These are phyloP conservation scores for Cyprinodon tularosa DNA, from an alignment of 2,113 vertebrate genomes.

Conservation along the genomic window DNA sequence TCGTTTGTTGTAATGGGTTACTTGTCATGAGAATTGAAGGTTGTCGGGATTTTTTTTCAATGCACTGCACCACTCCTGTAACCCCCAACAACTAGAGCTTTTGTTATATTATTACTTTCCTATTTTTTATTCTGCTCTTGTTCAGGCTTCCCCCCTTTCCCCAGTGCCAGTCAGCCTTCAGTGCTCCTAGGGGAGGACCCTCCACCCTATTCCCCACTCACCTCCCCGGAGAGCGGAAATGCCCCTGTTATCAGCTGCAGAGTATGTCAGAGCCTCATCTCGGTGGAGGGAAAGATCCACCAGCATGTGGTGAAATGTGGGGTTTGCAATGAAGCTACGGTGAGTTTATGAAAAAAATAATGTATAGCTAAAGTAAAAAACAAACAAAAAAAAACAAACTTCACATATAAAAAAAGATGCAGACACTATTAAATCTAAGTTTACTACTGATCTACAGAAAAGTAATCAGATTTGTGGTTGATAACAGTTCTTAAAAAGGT, in stretches of 20 bases:
- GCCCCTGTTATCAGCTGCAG: slow-evolving; percentile 90
- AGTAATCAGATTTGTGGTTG: neutral
- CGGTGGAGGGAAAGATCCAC: slow-evolving; percentile 94
- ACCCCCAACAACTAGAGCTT: slow-evolving; percentile 25
- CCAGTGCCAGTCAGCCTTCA: slow-evolving; percentile 82
- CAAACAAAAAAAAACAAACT: no score
- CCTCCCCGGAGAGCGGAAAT: slow-evolving; percentile 90
- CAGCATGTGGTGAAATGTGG: slow-evolving; percentile 94
- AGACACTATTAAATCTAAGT: neutral
- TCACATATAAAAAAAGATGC: neutral
- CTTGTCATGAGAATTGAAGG: slow-evolving; percentile 53
- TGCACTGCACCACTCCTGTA: slow-evolving; percentile 25
- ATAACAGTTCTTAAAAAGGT: neutral
- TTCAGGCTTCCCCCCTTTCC: slow-evolving; percentile 85
- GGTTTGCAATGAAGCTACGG: slow-evolving; percentile 93
- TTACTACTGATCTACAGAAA: neutral
- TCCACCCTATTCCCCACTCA: slow-evolving; percentile 90
- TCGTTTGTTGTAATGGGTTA: slow-evolving; percentile 51
- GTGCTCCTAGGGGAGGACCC: slow-evolving; percentile 89
- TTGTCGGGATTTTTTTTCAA: neutral
- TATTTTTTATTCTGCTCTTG: neutral
- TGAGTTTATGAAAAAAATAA: slow-evolving; percentile 57
- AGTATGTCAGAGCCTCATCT: slow-evolving; percentile 92
- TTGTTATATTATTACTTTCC: slow-evolving; percentile 10
- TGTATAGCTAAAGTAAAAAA: neutral